These are phyloP conservation scores for Anastrepha ludens DNA, from an alignment of 1,140 invertebrate genomes.

Conservation along the genomic window DNA sequence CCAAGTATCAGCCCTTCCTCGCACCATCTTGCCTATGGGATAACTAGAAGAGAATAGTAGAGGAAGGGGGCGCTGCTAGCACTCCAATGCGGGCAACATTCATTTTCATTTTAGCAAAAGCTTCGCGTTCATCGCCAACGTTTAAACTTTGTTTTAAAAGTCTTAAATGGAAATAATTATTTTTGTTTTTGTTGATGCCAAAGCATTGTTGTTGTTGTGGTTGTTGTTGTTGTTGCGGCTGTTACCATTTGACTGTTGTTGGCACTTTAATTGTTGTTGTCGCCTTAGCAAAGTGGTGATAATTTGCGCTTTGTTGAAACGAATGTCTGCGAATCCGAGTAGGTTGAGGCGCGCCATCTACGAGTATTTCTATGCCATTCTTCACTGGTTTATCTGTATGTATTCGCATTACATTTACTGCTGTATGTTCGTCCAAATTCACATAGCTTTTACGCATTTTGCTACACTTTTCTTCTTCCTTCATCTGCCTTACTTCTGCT, in stretches of 20 bases:
- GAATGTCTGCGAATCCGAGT: background rate
- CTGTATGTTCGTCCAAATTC: background rate
- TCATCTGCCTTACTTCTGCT: conserved; percentile 63
- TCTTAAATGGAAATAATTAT: conserved; percentile 54
- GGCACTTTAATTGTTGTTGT: conserved; percentile 59
- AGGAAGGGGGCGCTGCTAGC: background rate
- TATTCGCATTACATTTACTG: too few species aligned
- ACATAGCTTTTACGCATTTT: background rate
- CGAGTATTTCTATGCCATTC: background rate
- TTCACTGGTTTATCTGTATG: background rate
- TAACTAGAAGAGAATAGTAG: background rate
- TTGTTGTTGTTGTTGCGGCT: conserved; percentile 61
- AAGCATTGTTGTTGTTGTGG: background rate
- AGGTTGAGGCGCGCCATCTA: background rate
- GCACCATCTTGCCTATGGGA: background rate
- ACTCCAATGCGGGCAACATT: background rate
- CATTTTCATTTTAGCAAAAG: conserved; percentile 24
- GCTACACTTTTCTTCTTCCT: conserved; percentile 7
- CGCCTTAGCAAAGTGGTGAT: conserved; percentile 72
- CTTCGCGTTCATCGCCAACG: background rate
- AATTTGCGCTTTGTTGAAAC: conserved; percentile 62
- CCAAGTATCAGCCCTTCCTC: background rate
- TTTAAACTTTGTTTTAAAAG: conserved; percentile 44
- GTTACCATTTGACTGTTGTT: conserved; percentile 61
- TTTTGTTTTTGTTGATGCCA: conserved; percentile 1